A percentile compares a stretch with the other conserved stretches of the same genome.
phyloP scores from a whole-genome alignment of 2,113 vertebrate species.

The Enhydra lutris region DNA sequence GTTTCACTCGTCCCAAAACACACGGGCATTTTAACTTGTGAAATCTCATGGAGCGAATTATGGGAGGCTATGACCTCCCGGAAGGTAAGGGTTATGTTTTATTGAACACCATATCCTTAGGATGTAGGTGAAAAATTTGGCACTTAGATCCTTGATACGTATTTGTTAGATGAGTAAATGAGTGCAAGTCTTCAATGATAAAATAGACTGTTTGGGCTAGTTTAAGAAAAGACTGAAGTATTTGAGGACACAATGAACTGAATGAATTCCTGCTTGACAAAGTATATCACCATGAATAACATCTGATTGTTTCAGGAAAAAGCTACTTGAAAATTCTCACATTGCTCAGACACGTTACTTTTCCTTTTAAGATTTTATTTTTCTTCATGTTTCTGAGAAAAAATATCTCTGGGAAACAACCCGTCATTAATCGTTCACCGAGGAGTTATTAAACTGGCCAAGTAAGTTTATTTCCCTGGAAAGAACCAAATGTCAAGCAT shows the following conservation, averaged over 20 bases:
- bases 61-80: not conserved
- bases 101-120: not conserved
- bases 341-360: not conserved
- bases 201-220: not conserved
- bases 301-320: not conserved
- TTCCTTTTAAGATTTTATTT: not conserved
- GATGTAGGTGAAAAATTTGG: not conserved
- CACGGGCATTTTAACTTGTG: not conserved
- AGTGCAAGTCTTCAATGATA: not conserved
- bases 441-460: not conserved
- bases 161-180: not conserved
- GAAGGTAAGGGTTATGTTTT: not conserved
- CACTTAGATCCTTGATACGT: not conserved
- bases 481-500: not conserved
- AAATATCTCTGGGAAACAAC: not conserved
- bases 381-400: not conserved
- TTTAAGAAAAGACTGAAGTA: conserved; percentile 10
- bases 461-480: conserved; percentile 29
- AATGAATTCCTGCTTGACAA: not conserved
- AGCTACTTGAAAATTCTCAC: not conserved
- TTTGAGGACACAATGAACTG: not conserved
- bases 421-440: not conserved
- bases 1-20: not conserved
- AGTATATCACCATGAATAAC: not conserved
- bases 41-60: not conserved